These are phyloP conservation scores for Gorsachius magnificus DNA, from an alignment of 2,797 vertebrate species.

Conservation along the genomic window DNA sequence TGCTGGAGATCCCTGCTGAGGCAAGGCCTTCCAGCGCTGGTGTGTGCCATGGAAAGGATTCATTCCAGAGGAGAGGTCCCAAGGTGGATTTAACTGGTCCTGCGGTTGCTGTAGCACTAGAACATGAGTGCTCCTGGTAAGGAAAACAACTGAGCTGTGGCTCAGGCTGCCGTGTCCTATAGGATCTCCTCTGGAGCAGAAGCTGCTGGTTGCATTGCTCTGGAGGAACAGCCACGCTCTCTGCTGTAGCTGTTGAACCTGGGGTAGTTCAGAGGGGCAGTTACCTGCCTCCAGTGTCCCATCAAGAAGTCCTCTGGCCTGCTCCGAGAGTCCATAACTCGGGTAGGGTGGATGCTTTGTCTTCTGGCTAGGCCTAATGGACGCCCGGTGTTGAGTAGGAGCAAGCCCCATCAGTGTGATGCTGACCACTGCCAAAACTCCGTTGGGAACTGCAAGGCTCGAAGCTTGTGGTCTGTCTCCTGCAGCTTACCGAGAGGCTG, in stretches of 20 bases:
- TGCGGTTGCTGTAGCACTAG: not conserved
- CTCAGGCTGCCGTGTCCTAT: fast-evolving
- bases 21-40: not conserved
- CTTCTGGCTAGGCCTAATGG: not conserved
- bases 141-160: not conserved
- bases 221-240: not conserved
- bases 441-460: not conserved
- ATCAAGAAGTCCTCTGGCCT: not conserved
- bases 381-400: fast-evolving
- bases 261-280: not conserved
- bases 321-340: not conserved
- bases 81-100: not conserved
- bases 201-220: not conserved
- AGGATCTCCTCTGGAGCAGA: not conserved
- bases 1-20: not conserved
- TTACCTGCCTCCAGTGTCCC: no score
- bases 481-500: not conserved
- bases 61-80: fast-evolving
- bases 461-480: no score
- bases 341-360: not conserved
- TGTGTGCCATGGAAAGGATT: fast-evolving
- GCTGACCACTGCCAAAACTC: not conserved
- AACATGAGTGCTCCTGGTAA: not conserved
- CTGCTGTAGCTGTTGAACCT: not conserved
- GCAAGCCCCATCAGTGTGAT: fast-evolving